phyloP scores from a whole-genome alignment of 1,140 invertebrate genomes.

The Orussus abietinus region DNA sequence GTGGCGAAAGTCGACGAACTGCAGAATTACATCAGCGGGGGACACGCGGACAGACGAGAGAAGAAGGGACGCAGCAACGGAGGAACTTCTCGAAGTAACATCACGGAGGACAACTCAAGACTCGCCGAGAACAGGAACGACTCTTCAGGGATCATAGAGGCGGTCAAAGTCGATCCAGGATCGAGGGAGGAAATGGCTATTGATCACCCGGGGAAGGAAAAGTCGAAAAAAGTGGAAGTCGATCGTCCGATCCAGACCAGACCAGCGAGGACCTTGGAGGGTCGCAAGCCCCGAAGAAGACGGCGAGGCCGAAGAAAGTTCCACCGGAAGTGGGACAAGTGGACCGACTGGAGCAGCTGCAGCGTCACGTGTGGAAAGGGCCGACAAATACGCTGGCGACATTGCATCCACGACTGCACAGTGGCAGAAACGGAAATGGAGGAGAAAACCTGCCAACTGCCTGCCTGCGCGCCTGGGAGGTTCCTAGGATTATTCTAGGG shows the following conservation, averaged over 20 bases:
- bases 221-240: constrained; percentile 1
- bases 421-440: constrained; percentile 51
- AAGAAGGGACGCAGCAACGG: background rate
- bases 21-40: constrained; percentile 17
- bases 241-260: background rate
- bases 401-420: constrained; percentile 48
- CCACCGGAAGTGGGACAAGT: constrained; percentile 50
- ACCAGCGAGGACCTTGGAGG: background rate
- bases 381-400: constrained; percentile 56
- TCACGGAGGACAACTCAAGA: background rate
- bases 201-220: constrained; percentile 3
- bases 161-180: background rate
- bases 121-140: constrained; percentile 1
- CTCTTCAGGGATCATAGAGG: background rate
- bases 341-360: constrained; percentile 59
- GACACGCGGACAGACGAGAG: background rate
- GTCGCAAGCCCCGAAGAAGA: background rate
- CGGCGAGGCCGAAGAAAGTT: constrained; percentile 8
- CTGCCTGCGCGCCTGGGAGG: constrained; percentile 41
- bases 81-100: constrained; percentile 7
- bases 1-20: constrained; percentile 26
- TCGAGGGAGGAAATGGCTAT: constrained; percentile 7
- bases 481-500: constrained; percentile 35
- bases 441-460: constrained; percentile 49
- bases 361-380: constrained; percentile 60